phyloP scores from a whole-genome alignment of 2,797 vertebrate species.

The Apogon hyalosoma region DNA sequence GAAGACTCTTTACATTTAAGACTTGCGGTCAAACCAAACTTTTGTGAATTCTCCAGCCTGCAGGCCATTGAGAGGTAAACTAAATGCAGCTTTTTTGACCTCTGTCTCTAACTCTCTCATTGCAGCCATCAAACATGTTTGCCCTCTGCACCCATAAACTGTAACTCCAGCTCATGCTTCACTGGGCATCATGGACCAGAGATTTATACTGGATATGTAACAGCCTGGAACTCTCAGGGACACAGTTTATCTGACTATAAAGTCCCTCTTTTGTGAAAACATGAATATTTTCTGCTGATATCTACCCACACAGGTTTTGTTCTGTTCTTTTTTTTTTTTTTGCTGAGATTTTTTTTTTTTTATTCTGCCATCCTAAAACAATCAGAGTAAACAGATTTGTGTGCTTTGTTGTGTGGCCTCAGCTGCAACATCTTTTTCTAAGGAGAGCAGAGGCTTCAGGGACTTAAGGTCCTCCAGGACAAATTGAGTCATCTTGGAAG shows the following conservation, averaged over 20 bases:
- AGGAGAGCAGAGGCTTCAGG: constrained; percentile 15
- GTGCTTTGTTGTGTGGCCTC: too few relatives aligned
- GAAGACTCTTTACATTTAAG: constrained; percentile 69
- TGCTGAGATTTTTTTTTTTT: too few relatives aligned
- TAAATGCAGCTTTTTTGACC: constrained; percentile 45
- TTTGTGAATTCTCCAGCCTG: constrained; percentile 39
- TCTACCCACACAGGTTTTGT: too few relatives aligned
- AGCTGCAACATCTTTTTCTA: too few relatives aligned
- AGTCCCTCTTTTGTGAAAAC: constrained; percentile 12
- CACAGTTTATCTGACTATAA: constrained; percentile 20
- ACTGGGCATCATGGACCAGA: constrained; percentile 56
- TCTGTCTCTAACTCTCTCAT: constrained; percentile 51
- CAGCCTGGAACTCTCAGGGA: constrained; percentile 44
- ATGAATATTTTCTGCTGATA: too few relatives aligned
- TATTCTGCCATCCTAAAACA: neutral
- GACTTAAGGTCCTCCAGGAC: constrained; percentile 38
- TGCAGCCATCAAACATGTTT: constrained; percentile 50
- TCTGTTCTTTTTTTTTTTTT: neutral
- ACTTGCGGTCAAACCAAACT: constrained; percentile 61
- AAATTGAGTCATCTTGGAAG: constrained; percentile 50
- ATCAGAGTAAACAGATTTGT: too few relatives aligned
- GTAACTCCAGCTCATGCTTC: constrained; percentile 60
- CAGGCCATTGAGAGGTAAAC: constrained; percentile 29
- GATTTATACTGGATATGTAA: constrained; percentile 57
- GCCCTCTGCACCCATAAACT: constrained; percentile 63